Conservation (phyloP, 2,113 vertebrate genomes). For the Triplophysa rosa region DNA sequence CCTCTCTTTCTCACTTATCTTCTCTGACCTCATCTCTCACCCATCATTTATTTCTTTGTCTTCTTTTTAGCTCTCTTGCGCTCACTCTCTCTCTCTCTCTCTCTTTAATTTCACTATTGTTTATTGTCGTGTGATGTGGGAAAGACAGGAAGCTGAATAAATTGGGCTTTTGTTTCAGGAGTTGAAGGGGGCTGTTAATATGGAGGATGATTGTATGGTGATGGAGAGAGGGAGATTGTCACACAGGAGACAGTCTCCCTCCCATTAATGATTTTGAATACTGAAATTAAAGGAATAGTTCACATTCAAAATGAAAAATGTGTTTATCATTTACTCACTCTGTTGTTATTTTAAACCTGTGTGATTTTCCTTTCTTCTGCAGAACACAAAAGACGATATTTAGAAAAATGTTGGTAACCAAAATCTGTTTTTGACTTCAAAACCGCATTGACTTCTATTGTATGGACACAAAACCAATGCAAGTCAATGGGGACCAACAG, state of each 20-base stretch:
- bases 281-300: no score
- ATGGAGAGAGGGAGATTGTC: not conserved
- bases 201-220: constrained; percentile 15
- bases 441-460: no score
- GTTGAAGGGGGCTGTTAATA: not conserved
- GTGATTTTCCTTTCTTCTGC: no score
- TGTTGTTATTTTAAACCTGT: no score
- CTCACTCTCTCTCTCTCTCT: constrained; percentile 20
- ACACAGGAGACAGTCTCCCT: not conserved
- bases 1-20: constrained; percentile 15
- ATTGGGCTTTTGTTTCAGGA: constrained; percentile 41
- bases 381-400: no score
- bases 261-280: not conserved
- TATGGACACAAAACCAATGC: no score
- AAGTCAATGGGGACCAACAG: no score
- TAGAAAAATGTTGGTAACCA: no score
- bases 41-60: constrained; percentile 33
- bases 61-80: not conserved
- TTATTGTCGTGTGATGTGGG: constrained; percentile 42
- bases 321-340: no score
- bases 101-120: constrained; percentile 21
- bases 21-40: not conserved
- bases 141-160: constrained; percentile 31
- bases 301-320: no score
- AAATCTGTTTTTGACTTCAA: no score